phyloP scores from a whole-genome alignment of 2,888 invertebrate species.

The Hirudinaria manillensis region DNA sequence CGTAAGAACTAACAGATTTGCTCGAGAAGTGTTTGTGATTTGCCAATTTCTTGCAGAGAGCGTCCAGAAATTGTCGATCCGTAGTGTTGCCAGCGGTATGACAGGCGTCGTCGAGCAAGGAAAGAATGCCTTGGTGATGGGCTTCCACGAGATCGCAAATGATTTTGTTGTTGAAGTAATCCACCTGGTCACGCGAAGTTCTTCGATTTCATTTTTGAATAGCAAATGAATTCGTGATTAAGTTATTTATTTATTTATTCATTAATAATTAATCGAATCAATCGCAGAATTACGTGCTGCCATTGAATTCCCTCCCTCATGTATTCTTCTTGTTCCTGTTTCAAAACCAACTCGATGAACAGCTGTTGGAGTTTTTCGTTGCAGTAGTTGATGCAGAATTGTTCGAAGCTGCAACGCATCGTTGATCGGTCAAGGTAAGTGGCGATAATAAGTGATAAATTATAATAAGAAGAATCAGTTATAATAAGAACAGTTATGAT shows the following conservation, averaged over 20 bases:
- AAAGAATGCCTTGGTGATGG: constrained; percentile 78
- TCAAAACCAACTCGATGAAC: constrained; percentile 91
- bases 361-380: constrained; percentile 96
- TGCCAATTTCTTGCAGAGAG: constrained; percentile 81
- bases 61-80: constrained; percentile 75
- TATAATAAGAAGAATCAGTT: neutral
- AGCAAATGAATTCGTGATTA: neutral
- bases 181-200: constrained; percentile 58
- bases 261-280: too few species aligned
- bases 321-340: constrained; percentile 97
- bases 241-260: too few species aligned
- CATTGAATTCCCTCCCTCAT: constrained; percentile 88
- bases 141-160: constrained; percentile 85
- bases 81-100: constrained; percentile 86
- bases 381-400: constrained; percentile 97
- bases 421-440: neutral
- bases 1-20: constrained; percentile 55
- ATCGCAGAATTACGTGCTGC: constrained; percentile 65
- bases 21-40: constrained; percentile 82
- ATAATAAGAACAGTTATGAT: neutral
- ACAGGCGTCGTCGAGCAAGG: constrained; percentile 95
- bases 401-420: constrained; percentile 67
- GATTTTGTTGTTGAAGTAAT: constrained; percentile 82
- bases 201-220: neutral
- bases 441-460: neutral